A percentile compares a stretch with the other conserved stretches of the same genome.
Evolutionary conservation across 2,113 vertebrate genomes (phyloP).

Genomic region (Chiloscyllium plagiosum): DNA sequence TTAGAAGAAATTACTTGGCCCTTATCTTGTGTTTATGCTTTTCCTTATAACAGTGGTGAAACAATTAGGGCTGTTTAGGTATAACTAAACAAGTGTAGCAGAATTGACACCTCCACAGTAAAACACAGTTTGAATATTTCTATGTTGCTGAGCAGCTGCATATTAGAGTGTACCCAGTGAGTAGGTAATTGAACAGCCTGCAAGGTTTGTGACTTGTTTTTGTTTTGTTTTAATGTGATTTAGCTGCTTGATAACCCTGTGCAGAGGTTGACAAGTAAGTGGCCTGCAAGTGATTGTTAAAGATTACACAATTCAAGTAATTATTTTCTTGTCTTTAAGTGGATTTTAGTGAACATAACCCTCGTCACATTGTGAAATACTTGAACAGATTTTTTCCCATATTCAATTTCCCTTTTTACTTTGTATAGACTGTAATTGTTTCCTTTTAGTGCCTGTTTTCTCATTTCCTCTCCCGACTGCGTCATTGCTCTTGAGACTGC

Average conservation of each 20-base stretch:
- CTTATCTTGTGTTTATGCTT: background rate
- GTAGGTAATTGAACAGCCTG: background rate
- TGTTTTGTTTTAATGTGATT: background rate
- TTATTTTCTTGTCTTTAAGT: background rate
- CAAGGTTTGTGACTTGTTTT: too few relatives aligned
- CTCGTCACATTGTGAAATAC: background rate
- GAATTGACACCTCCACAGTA: background rate
- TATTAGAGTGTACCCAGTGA: background rate
- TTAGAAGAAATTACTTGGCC: background rate
- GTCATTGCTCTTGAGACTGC: background rate
- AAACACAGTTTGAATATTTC: background rate
- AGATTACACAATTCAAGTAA: background rate
- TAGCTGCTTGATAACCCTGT: background rate
- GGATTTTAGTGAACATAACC: background rate
- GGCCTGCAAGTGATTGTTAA: background rate
- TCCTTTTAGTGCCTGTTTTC: background rate
- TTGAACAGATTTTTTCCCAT: background rate
- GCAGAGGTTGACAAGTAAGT: background rate
- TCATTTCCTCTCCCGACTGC: slow-evolving; percentile 10
- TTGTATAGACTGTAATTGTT: background rate
- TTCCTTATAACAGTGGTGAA: background rate
- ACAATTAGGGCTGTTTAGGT: background rate
- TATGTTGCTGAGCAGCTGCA: background rate
- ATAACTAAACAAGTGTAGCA: background rate
- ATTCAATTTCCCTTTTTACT: slow-evolving; percentile 2